These are phyloP conservation scores for Pasiphila rectangulata DNA, from an alignment of 2,888 invertebrate genomes.

Conservation along the genomic window DNA sequence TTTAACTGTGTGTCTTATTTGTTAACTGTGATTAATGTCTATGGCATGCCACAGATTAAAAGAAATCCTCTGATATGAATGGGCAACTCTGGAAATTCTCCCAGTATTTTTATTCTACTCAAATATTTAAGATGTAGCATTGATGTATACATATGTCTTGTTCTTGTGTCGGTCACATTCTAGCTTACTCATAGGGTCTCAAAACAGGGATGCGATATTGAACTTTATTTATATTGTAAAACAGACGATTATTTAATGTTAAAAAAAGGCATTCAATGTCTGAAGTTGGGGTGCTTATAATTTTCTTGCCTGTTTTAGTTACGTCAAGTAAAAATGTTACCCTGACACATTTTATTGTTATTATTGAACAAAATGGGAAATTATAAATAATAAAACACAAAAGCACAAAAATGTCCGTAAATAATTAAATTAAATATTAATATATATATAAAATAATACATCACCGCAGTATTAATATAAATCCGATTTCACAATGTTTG, in stretches of 20 bases:
- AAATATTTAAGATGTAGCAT: slow-evolving; percentile 1
- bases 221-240: slow-evolving; percentile 15
- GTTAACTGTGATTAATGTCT: too few relatives aligned
- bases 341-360: too few relatives aligned
- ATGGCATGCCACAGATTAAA: background rate
- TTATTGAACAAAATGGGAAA: too few relatives aligned
- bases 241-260: slow-evolving; percentile 7
- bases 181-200: slow-evolving; percentile 8
- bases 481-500: background rate
- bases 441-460: background rate
- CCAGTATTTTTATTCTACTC: slow-evolving; percentile 4
- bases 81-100: slow-evolving; percentile 1
- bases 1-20: too few relatives aligned
- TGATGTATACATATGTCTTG: background rate
- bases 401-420: too few relatives aligned
- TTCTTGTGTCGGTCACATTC: slow-evolving; percentile 12
- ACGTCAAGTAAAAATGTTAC: too few relatives aligned
- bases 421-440: too few relatives aligned
- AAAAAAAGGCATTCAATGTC: slow-evolving; percentile 18
- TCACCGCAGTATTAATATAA: slow-evolving; percentile 20
- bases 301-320: background rate
- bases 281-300: slow-evolving; percentile 10
- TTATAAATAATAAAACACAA: too few relatives aligned
- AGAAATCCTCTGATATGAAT: background rate
- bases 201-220: slow-evolving; percentile 29